Base-by-base conservation (phyloP, 2,888 invertebrate genomes). In the Euplagia quadripunctaria region DNA sequence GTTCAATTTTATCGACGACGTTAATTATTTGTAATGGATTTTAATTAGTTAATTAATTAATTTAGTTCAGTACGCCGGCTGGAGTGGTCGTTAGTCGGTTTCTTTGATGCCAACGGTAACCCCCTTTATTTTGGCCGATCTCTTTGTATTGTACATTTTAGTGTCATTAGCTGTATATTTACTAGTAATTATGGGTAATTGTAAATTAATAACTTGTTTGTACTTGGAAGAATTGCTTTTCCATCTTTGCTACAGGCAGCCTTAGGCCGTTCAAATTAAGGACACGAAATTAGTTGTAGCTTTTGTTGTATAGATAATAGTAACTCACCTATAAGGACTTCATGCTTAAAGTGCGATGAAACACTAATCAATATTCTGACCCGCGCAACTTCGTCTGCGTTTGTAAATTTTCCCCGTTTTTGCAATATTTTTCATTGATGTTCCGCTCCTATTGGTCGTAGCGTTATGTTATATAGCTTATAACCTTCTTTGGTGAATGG, bases 11-110 rank as follows among this genome's bases (percentile, higher is more conserved):
- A 89, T 88, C 87, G 86, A 85, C 86, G 85, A 86, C 82, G 84
- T 85, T 88, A 88, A 89, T 90, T 90, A 89, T 88, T 89, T 88
- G 88, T 89, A 89, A 89, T 89, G 93, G 93, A 88, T 91, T 93
- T 91, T 93, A 94, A 94, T 94, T 93, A 93, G 93, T 93, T 93
- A 93, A 94, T 93, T 92, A 92, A 92, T 92, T 93, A 91, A 93
- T 92, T 93, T 92, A 91, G 91, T 92, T 90, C 87, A 86, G 83
- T 79, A 81, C 83, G 79, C 83, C 84, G 84, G 82, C 83, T 84
- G 83, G 85, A 81, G 86, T 83, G 86, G 86, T 84, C 85, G 83
- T 85, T 83, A 92, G 84, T 79, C 85, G 92, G 92, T 86, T 86
- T 87, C 93, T 93, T 94, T 93, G 93, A 93, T 86, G 89, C 85